Base-by-base conservation (phyloP, 2,888 invertebrate species). In the Hirudinaria manillensis region DNA sequence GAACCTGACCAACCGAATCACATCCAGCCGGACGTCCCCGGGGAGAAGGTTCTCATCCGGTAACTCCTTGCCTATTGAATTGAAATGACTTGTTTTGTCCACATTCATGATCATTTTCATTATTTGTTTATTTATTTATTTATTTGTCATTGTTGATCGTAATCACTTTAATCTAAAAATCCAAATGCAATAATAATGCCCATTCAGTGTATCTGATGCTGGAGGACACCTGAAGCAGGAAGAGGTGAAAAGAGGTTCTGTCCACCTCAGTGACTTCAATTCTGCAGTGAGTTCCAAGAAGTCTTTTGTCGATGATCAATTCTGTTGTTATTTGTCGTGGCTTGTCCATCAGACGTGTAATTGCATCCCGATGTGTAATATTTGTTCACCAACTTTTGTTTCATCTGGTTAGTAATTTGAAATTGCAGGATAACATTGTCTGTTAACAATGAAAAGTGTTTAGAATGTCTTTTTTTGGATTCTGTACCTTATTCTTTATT, bases 211-310 rank as follows among this genome's bases (percentile, higher is more conserved):
- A 1, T 73, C 73, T n/a, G 73, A 73, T 56, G 73, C 53, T 24
- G 36, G 24, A 34, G 73, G 73, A 3, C 73, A 73, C 32, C 65
- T 73, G 73, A 73, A 73, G 73, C 32, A 73, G 56, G 38, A 61
- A 10, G 65, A 73, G 65, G 73, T 73, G 19, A 73, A 73, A 27
- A 73, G n/a, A 56, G 73, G 73, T 32, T 1, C 34, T 1, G 45
- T 73, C 36, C 32, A 27, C 45, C 55, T 73, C 21, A 45, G 24
- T 36, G 73, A 73, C 65, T 65, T 73, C 38, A 34, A 73, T n/a
- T 6, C 73, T 13, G 29, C 27, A 27, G 71, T 70, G n/a, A 36
- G 68, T 34, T 32, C 27, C 29, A 61, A 61, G 45, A 10, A 36
- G 10, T 36, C 36, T 36, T 3, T 10, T 10, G 3, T 36, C 4